Evolutionary conservation across 2,113 vertebrate species (phyloP), one percentile per base, ranked within the genome.

Genomic region (Shinisaurus crocodilurus): DNA sequence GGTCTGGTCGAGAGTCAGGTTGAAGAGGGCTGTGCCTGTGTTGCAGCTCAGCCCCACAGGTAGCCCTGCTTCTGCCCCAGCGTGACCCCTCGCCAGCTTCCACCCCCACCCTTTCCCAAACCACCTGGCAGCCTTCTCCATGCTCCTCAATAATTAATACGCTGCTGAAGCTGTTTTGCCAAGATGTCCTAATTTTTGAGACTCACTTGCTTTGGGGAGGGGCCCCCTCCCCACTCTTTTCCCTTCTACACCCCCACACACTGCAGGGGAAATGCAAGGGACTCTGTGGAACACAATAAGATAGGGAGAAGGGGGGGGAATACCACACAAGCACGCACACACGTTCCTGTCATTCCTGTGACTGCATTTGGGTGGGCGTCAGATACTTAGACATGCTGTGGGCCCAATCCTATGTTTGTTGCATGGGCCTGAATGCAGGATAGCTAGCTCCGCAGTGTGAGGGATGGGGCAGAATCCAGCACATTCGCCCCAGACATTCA

Each of bases 131-230:
- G 60, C 32, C 82, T 40, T 85, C 88, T 85, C 40, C 43, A 67
- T 25, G 48, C 57, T 85, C 74, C 45, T 90, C 89, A 90, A 90
- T 90, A 79, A 90, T 90, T 90, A 82, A 90, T 90, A 76, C 34
- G 82, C 89, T 80, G 74, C 48, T 63, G 74, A 48, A 90, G 74
- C 89, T 90, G 83, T 43, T 88, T 86, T 90, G 89, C 83, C 76
- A 86, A 90, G 89, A 85, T 69, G 89, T 86, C 83, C 83, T 90
- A 86, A 86, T 90, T 90, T 90, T 90, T 32, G 18, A 90, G 63
- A 40, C 27, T 60, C n/a, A 77, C 82, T 79, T 70, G 74, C 25
- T 69, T 79, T 70, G 60, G 27, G 63, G 63, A 90, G 48, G n/a
- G 7, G 74, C 60, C 7, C 63, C 84, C n/a, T 86, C n/a, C 70